Base-by-base conservation (phyloP, 2,888 invertebrate species). In the Drosophila peninsularis region DNA sequence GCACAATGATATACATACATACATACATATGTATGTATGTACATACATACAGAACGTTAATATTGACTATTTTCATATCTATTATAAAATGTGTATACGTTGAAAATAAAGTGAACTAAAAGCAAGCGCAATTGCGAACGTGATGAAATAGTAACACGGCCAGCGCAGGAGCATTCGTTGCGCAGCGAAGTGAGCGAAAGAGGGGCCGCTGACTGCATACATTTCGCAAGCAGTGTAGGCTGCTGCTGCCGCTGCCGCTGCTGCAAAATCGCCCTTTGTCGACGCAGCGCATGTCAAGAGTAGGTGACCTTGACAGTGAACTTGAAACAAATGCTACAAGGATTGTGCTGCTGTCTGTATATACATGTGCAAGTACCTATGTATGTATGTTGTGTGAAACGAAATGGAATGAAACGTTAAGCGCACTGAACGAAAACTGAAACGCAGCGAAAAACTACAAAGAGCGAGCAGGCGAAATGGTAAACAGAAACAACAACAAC, bases 301-400 rank as follows among this genome's bases (percentile, higher is more conserved):
- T 94, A 93, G 93, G 94, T 94, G 95, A 95, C 95, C 95, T 95
- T 95, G 95, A 95, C 95, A 95, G 94, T 95, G 95, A 95, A 95
- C 95, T 95, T 95, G 95, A 94, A 95, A 94, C 90, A 87, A 83
- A 71, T 71, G 83, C 88, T 75, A 90, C 89, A 91, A 91, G 90
- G 90, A 90, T 90, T 90, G 78, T 52, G 47, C 44, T 65, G 54
- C 60, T 24, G 30, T 82, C 75, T 67, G 62, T 66, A 53, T 71
- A 44, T 64, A 42, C 63, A 21, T 45, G 17, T 65, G 62, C 62
- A 39, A 6, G 6, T 30, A 24, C 14, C 5, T 24, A 14, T 44
- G 21, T 44, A 42, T 14, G 24, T 73, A 42, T 44, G 44, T 60
- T 53, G 21, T 44, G 63, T 21, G 60, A 61, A 65, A 66, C 69